Evolutionary conservation across 37 sponge, comb jelly and placozoan species (phyloP).

Genomic region (Mnemiopsis leidyi): DNA sequence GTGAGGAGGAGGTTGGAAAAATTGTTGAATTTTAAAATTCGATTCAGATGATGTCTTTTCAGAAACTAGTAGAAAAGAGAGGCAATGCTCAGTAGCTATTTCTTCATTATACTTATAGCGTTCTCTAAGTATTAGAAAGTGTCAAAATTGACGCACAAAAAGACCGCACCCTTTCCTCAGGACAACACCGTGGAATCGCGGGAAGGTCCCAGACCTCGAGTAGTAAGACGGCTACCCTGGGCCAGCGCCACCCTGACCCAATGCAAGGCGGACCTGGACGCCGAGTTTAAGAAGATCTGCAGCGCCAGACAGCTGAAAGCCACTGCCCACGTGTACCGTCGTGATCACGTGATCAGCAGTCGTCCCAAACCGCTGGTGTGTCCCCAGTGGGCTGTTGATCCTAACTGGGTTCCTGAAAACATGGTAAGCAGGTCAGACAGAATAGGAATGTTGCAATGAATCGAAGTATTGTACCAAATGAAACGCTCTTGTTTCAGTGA

Average conservation of each 20-base stretch:
- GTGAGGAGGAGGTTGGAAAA: neutral
- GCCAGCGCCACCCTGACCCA: neutral
- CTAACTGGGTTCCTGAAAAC: constrained; percentile 27
- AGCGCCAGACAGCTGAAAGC: constrained; percentile 35
- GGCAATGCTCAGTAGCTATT: no score
- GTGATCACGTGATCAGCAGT: neutral
- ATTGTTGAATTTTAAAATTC: no score
- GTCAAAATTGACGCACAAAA: no score
- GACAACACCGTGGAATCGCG: constrained; percentile 30
- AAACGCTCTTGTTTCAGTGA: no score
- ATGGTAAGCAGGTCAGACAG: no score
- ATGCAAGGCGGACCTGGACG: constrained; percentile 7
- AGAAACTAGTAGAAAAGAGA: no score
- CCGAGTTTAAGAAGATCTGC: constrained; percentile 30
- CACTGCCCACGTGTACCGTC: neutral
- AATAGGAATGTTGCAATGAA: no score
- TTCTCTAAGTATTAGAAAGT: no score
- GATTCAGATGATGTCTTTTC: no score
- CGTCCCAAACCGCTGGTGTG: neutral
- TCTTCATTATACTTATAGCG: no score
- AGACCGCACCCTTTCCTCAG: no score
- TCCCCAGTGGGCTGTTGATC: neutral
- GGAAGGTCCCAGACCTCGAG: constrained; percentile 10
- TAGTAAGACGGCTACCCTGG: constrained; percentile 5
- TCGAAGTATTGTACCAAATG: no score